phyloP scores from a whole-genome alignment of 1,140 invertebrate genomes.

The Drosophila watanabei region DNA sequence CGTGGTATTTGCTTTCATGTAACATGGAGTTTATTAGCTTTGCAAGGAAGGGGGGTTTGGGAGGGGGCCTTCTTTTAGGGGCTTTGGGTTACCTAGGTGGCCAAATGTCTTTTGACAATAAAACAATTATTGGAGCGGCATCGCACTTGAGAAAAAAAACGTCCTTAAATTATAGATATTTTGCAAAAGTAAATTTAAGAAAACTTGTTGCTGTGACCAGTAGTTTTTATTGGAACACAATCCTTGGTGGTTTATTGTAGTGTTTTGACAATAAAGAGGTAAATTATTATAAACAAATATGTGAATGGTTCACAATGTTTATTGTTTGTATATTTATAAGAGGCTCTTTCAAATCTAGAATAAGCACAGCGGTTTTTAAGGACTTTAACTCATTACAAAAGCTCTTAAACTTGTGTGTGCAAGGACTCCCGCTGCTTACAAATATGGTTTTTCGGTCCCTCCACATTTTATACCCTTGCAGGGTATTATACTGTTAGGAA shows the following conservation, averaged over 20 bases:
- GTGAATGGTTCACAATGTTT: neutral
- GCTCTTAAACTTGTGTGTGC: neutral
- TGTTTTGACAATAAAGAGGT: no score
- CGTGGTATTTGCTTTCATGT: conserved; percentile 75
- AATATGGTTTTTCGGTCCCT: neutral
- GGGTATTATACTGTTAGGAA: no score
- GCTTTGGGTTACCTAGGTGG: conserved; percentile 64
- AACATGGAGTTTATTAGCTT: conserved; percentile 75
- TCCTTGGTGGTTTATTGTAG: neutral
- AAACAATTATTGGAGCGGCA: conserved; percentile 55
- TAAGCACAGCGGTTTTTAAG: conserved; percentile 3
- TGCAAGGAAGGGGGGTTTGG: conserved; percentile 36
- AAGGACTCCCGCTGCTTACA: neutral
- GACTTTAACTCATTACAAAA: neutral
- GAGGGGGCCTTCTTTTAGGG: conserved; percentile 14
- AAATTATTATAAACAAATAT: neutral
- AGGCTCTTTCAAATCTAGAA: neutral
- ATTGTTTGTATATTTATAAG: neutral
- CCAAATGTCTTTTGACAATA: conserved; percentile 56
- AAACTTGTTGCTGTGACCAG: neutral
- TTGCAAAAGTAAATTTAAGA: neutral
- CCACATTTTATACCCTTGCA: no score
- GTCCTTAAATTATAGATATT: neutral
- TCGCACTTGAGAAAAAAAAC: neutral
- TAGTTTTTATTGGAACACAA: neutral